These are phyloP conservation scores for Andrena bicolor DNA, from an alignment of 2,888 invertebrate genomes.

Conservation along the genomic window DNA sequence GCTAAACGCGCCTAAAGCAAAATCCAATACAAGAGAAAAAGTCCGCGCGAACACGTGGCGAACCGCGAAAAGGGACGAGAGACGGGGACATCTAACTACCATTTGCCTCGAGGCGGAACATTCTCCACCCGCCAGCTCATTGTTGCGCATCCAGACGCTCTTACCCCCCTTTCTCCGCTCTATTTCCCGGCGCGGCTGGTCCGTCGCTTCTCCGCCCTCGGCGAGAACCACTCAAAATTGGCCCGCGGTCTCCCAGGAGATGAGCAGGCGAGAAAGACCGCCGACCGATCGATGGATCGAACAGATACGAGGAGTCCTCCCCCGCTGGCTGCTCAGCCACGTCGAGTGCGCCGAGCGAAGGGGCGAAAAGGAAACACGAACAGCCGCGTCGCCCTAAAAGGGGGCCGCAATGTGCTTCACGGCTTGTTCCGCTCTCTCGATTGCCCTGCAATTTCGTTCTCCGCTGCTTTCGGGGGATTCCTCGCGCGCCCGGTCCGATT, in stretches of 20 bases:
- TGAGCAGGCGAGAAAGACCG: neutral
- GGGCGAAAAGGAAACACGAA: slow-evolving; percentile 12
- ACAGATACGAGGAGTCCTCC: slow-evolving; percentile 13
- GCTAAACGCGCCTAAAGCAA: neutral
- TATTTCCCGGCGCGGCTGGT: slow-evolving; percentile 8
- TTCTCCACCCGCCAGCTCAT: slow-evolving; percentile 55
- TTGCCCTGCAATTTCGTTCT: slow-evolving; percentile 25
- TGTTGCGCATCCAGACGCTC: slow-evolving; percentile 57
- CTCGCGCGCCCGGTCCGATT: neutral
- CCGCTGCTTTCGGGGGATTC: neutral
- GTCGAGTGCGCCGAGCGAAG: slow-evolving; percentile 5
- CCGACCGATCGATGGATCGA: slow-evolving; percentile 30
- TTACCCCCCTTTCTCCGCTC: slow-evolving; percentile 21
- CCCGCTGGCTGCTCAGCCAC: neutral
- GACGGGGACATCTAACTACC: slow-evolving; percentile 34
- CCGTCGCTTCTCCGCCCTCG: slow-evolving; percentile 21
- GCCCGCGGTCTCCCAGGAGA: neutral
- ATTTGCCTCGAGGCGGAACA: slow-evolving; percentile 43
- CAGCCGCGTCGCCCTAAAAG: slow-evolving; percentile 2
- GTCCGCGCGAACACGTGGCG: neutral
- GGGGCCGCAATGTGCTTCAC: neutral
- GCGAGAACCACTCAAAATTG: slow-evolving; percentile 23
- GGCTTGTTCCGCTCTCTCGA: slow-evolving; percentile 13
- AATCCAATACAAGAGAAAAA: slow-evolving; percentile 13
- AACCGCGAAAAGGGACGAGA: slow-evolving; percentile 3